Evolutionary conservation across 2,113 vertebrate genomes (phyloP).

Genomic region (Dermatemys mawii): DNA sequence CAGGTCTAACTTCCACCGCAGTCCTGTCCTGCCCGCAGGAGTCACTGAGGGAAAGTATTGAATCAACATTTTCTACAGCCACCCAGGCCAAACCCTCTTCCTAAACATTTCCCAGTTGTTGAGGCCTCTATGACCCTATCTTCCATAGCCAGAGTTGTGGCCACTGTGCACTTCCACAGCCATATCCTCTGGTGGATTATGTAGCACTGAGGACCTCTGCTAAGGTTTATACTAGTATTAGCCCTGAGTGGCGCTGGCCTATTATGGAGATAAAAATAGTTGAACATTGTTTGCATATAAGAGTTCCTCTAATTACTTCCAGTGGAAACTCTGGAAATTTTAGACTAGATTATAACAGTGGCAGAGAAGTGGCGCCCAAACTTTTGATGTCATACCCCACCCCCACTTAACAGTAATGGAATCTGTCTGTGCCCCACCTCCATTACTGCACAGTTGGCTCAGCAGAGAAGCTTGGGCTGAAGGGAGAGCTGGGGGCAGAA

Average conservation of each 20-base stretch:
- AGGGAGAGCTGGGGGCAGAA: no score
- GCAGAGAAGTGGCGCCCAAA: no score
- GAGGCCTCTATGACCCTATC: background rate
- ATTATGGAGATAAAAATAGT: background rate
- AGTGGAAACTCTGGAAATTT: background rate
- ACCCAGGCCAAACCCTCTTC: no score
- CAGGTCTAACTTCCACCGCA: background rate
- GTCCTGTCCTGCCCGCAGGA: background rate
- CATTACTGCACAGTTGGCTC: no score
- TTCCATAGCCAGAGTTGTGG: background rate
- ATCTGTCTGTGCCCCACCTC: no score
- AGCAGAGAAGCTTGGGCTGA: no score
- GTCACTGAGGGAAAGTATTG: background rate
- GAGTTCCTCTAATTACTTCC: background rate
- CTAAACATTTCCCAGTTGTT: background rate
- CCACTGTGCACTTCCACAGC: background rate
- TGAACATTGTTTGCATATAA: background rate
- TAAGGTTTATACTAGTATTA: background rate
- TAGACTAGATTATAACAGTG: background rate
- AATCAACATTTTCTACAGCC: background rate
- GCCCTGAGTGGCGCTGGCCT: fast-evolving
- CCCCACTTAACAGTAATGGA: no score
- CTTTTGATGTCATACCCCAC: no score
- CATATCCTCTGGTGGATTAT: background rate
- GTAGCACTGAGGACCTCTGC: background rate